These are phyloP conservation scores for Hippasteria phrygiana DNA, from an alignment of 53 echinoderm and acorn worm species.

Conservation along the genomic window DNA sequence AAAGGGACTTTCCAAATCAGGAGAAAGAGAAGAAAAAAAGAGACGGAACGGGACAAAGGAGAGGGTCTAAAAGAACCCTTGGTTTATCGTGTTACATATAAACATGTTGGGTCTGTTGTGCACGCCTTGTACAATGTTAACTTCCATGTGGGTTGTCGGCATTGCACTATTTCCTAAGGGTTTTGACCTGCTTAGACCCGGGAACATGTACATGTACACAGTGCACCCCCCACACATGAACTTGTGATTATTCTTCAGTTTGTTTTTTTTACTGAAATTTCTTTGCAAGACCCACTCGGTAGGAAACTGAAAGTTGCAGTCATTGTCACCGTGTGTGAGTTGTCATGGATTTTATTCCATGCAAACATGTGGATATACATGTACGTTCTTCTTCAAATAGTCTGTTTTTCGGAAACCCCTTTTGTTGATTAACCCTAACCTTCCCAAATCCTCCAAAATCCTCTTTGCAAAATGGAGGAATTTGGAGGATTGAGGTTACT, in stretches of 20 bases:
- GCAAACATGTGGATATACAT: too few species aligned
- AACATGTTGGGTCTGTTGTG: slow-evolving; percentile 60
- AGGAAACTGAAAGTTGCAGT: too few species aligned
- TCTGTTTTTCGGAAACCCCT: too few species aligned
- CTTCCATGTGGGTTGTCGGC: slow-evolving; percentile 39
- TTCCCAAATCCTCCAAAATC: too few species aligned
- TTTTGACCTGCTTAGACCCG: slow-evolving; percentile 24
- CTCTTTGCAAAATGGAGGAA: too few species aligned
- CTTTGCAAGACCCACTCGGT: too few species aligned
- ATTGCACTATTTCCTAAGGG: slow-evolving; percentile 64
- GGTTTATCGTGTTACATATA: slow-evolving; percentile 67
- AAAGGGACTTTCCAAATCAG: not conserved
- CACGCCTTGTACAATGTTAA: slow-evolving; percentile 41
- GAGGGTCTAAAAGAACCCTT: slow-evolving; percentile 14
- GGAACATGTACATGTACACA: slow-evolving; percentile 27
- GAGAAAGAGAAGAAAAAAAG: not conserved
- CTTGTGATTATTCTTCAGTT: not conserved
- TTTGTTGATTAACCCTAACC: too few species aligned
- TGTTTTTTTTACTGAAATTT: not conserved
- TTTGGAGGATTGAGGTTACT: too few species aligned
- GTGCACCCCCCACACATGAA: not conserved
- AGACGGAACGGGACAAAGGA: slow-evolving; percentile 7
- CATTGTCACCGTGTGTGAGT: too few species aligned
- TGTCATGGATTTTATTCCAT: too few species aligned
- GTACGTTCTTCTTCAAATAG: too few species aligned